Evolutionary conservation across 2,888 invertebrate genomes (phyloP).

Genomic region (Coleophora flavipennella): DNA sequence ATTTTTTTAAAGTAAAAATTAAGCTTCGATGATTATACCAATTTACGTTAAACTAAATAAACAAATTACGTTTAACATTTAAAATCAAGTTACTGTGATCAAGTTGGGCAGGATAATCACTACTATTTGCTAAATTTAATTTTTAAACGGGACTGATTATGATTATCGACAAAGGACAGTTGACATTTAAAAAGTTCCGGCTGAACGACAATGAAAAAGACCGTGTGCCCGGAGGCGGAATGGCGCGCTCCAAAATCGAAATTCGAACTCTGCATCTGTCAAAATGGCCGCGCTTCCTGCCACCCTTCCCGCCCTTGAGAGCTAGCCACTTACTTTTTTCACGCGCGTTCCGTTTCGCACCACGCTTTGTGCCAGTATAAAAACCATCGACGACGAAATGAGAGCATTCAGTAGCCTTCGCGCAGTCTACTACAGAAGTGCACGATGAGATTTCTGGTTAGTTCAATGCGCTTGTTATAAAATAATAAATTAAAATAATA

Average conservation of each 20-base stretch:
- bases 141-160: too few relatives aligned
- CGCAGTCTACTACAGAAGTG: constrained; percentile 70
- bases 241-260: constrained; percentile 18
- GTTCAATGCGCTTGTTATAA: constrained; percentile 24
- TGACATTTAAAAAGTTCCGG: too few relatives aligned
- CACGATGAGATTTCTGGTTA: constrained; percentile 70
- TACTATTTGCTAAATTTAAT: too few relatives aligned
- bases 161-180: too few relatives aligned
- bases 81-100: too few relatives aligned
- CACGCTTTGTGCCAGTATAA: constrained; percentile 50
- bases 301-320: constrained; percentile 68
- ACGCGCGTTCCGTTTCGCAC: constrained; percentile 49
- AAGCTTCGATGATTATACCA: too few relatives aligned
- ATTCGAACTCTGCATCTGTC: constrained; percentile 37
- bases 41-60: too few relatives aligned
- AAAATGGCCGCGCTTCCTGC: constrained; percentile 56
- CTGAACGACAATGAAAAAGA: too few relatives aligned
- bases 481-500: neutral
- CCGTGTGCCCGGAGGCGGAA: too few relatives aligned
- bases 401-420: constrained; percentile 69
- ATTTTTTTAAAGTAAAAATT: too few relatives aligned
- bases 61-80: too few relatives aligned
- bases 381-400: constrained; percentile 49
- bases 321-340: constrained; percentile 63
- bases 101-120: too few relatives aligned